phyloP scores from a whole-genome alignment of 2,113 vertebrate genomes.

The Nettapus auritus region DNA sequence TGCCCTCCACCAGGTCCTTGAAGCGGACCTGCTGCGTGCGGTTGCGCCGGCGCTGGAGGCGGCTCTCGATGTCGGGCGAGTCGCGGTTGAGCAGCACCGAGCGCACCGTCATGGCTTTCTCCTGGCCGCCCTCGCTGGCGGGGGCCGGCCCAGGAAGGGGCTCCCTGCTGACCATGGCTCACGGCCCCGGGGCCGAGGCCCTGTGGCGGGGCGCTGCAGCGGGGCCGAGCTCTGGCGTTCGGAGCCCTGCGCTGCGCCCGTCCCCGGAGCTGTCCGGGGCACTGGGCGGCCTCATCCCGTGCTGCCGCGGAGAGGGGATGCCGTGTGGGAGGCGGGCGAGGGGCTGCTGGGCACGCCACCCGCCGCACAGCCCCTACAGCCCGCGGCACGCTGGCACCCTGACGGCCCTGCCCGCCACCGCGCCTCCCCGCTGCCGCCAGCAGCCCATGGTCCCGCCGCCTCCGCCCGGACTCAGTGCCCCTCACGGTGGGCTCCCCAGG shows the following conservation, averaged over 20 bases:
- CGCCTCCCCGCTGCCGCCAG: rapidly evolving
- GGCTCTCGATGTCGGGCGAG: slow-evolving; percentile 82
- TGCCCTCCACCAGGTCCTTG: slow-evolving; percentile 82
- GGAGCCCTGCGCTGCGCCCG: neutral
- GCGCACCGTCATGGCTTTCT: slow-evolving; percentile 84
- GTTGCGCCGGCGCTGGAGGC: slow-evolving; percentile 80
- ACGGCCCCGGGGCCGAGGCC: neutral
- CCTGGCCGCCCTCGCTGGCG: slow-evolving; percentile 53
- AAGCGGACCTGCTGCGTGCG: slow-evolving; percentile 89
- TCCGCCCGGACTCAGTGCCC: neutral
- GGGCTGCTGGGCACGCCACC: neutral
- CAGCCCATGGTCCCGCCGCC: neutral
- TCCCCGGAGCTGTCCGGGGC: neutral
- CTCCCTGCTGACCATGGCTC: slow-evolving; percentile 84
- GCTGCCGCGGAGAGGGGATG: neutral
- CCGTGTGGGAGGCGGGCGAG: neutral
- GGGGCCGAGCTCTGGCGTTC: neutral
- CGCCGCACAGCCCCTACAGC: neutral
- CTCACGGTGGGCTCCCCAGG: rapidly evolving
- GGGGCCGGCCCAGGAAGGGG: slow-evolving; percentile 74
- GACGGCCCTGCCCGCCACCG: neutral
- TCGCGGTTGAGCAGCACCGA: slow-evolving; percentile 86
- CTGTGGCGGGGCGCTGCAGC: neutral
- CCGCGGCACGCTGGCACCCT: rapidly evolving
- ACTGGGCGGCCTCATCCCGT: neutral